Base-by-base conservation (phyloP, 2,797 vertebrate genomes). In the Perdix hodgsoniae region DNA sequence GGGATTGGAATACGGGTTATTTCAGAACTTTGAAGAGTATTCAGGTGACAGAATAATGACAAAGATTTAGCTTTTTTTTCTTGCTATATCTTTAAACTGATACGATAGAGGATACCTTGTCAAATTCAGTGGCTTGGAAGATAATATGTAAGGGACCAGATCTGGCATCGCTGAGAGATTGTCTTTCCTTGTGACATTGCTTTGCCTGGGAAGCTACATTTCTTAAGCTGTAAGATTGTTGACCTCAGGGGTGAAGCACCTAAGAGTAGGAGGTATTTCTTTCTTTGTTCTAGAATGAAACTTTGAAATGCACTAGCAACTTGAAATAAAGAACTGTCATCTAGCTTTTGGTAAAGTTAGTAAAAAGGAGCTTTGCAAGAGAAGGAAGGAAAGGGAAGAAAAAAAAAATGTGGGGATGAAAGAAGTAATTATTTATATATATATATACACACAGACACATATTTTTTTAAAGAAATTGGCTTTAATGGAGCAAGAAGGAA, bases 71-170 rank as follows among this genome's bases (percentile, higher is more conserved):
- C 24, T 69, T 33, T 69, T 87, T 87, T 89, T 83, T 85, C 79
- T 94, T 24, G 42, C 72, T 86, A 22, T 82, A 8, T 35, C n/a
- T 88, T 84, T 88, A 45, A 50, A 9, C 9, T 72, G 37, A 50
- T 82, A 56, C 72, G 54, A 40, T 45, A 40, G 49, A 87, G 42
- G 27, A 31, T 85, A 45, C 17, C 33, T 73, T 85, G 88, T 91
- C 63, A 92, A 66, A 86, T 66, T 35, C 65, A 52, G n/a, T 91
- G 72, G 24, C 84, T 91, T 79, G 69, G 75, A 95, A 80, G 83
- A 69, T 87, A 81, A 56, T n/a, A 47, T 4, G 14, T 75, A 75
- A 66, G 35, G 42, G 19, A 89, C 27, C 57, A 52, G 56, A 71
- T 72, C 72, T 54, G 40, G 72, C 84, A 84, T 49, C 0, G 0